Conservation (phyloP, 2,888 invertebrate genomes). For the Diaprepes abbreviatus region DNA sequence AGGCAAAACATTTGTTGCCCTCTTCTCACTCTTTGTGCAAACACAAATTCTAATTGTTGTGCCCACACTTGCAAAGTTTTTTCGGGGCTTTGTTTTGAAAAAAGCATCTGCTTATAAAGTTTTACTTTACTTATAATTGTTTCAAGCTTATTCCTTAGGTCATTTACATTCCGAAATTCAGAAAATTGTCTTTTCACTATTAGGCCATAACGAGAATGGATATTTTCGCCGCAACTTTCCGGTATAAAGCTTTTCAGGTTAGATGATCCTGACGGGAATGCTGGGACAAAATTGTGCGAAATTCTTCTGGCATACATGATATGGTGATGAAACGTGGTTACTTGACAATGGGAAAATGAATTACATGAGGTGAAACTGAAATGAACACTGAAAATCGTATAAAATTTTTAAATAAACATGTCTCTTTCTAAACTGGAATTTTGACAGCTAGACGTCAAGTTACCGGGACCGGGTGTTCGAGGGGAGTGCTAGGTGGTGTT, state of each 20-base stretch:
- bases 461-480: background rate
- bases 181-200: constrained; percentile 55
- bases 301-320: constrained; percentile 55
- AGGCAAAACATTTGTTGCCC: constrained; percentile 76
- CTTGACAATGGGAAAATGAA: constrained; percentile 6
- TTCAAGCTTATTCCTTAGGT: constrained; percentile 37
- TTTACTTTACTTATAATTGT: constrained; percentile 51
- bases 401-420: constrained; percentile 45
- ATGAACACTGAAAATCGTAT: constrained; percentile 31
- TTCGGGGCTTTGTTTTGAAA: constrained; percentile 65
- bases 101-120: constrained; percentile 49
- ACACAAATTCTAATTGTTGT: constrained; percentile 71
- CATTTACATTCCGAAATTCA: constrained; percentile 50
- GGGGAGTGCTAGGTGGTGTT: background rate
- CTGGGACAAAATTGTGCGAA: constrained; percentile 52
- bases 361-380: constrained; percentile 37
- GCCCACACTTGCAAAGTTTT: constrained; percentile 71
- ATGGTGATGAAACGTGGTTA: background rate
- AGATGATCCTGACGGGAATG: constrained; percentile 53
- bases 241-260: constrained; percentile 60
- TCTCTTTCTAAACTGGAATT: constrained; percentile 45
- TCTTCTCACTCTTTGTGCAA: constrained; percentile 74
- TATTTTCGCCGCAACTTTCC: constrained; percentile 48
- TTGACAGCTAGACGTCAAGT: constrained; percentile 27
- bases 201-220: constrained; percentile 52